A percentile compares a stretch with the other conserved stretches of the same genome.
Conservation (phyloP, 2,797 vertebrate genomes). For the Adelosebastes latens region DNA sequence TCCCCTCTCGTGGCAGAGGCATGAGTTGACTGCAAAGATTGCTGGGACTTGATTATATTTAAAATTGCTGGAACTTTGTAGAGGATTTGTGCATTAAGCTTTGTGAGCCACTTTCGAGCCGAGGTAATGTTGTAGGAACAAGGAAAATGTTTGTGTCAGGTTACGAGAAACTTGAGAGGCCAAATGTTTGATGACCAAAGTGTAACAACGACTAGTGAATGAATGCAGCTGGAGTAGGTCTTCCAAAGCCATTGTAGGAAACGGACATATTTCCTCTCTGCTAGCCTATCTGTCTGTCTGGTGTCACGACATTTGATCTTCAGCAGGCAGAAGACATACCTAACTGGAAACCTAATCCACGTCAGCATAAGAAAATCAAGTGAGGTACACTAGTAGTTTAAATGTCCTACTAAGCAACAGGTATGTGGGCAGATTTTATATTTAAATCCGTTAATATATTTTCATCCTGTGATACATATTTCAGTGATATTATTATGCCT, state of each 20-base stretch:
- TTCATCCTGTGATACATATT: constrained; percentile 35
- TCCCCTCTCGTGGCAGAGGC: neutral
- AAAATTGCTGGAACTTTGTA: constrained; percentile 36
- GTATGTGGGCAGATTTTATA: constrained; percentile 38
- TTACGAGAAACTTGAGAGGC: constrained; percentile 21
- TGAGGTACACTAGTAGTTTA: neutral
- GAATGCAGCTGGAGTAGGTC: constrained; percentile 39
- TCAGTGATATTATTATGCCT: constrained; percentile 18
- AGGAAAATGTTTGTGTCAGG: neutral
- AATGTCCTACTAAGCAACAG: neutral
- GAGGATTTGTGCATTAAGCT: constrained; percentile 8
- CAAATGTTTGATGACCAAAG: constrained; percentile 58
- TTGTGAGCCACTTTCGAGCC: constrained; percentile 24
- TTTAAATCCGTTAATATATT: constrained; percentile 49
- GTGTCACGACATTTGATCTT: neutral
- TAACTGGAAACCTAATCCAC: constrained; percentile 1
- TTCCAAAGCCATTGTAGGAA: constrained; percentile 44
- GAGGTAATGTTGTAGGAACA: constrained; percentile 11
- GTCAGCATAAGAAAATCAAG: constrained; percentile 7
- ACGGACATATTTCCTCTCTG: constrained; percentile 4
- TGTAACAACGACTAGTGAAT: constrained; percentile 36
- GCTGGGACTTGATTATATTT: constrained; percentile 30
- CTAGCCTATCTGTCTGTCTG: neutral
- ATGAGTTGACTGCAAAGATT: constrained; percentile 16
- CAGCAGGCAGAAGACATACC: neutral